Conservation (phyloP, 1,140 invertebrate genomes). For the Lepidotrigona ventralis region DNA sequence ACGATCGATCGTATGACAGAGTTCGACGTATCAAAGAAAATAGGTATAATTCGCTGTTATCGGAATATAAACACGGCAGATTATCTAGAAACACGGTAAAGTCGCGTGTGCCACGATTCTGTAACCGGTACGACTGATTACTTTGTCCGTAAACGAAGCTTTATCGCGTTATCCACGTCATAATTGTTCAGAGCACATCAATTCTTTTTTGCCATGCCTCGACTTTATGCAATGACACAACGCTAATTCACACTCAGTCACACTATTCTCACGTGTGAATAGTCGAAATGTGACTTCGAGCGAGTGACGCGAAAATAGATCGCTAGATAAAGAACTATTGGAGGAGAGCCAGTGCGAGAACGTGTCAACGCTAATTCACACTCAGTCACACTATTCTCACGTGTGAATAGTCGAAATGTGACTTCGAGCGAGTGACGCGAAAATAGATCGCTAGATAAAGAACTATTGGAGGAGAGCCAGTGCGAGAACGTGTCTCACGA, state of each 20-base stretch:
- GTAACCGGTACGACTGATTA: neutral
- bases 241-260: neutral
- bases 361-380: too few relatives aligned
- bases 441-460: conserved; percentile 25
- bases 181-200: neutral
- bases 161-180: neutral
- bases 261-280: neutral
- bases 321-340: conserved; percentile 4
- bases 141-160: neutral
- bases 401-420: neutral
- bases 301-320: conserved; percentile 30
- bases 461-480: conserved; percentile 29
- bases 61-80: neutral
- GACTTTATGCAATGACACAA: neutral
- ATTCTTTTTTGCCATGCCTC: neutral
- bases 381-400: neutral
- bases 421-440: neutral
- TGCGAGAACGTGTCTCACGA: neutral
- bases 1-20: neutral
- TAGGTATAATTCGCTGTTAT: neutral
- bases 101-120: neutral
- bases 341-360: conserved; percentile 1
- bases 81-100: neutral
- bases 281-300: neutral
- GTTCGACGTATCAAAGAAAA: neutral